phyloP scores from a whole-genome alignment of 2,888 invertebrate species.

The Chouioia cunea region DNA sequence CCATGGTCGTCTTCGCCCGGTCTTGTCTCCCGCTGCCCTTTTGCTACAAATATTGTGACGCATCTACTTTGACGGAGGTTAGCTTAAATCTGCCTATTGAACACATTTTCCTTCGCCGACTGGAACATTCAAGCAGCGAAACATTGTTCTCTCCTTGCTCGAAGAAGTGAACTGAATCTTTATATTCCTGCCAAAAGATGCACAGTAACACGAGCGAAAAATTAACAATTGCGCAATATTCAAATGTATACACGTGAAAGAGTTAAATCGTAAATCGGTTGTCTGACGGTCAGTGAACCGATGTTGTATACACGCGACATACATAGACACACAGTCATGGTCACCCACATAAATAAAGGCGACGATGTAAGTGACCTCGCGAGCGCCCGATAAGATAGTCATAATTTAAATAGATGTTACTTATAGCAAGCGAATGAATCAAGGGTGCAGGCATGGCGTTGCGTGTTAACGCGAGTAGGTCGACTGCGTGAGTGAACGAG shows the following conservation, averaged over 20 bases:
- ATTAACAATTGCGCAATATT: slow-evolving; percentile 57
- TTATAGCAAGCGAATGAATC: slow-evolving; percentile 48
- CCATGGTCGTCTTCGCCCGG: not conserved
- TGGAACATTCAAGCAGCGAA: no score
- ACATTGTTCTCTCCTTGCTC: no score
- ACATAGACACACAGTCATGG: slow-evolving; percentile 53
- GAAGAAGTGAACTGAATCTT: no score
- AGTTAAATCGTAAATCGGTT: slow-evolving; percentile 51
- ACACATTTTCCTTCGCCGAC: no score
- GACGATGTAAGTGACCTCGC: slow-evolving; percentile 57
- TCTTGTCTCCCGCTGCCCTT: slow-evolving; percentile 10
- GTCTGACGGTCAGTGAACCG: slow-evolving; percentile 44
- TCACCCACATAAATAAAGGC: slow-evolving; percentile 60
- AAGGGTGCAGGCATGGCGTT: slow-evolving; percentile 9
- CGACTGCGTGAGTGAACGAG: not conserved
- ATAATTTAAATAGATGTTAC: slow-evolving; percentile 62
- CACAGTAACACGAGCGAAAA: no score
- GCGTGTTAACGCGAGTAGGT: slow-evolving; percentile 7
- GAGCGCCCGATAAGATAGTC: slow-evolving; percentile 60
- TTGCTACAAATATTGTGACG: slow-evolving; percentile 37
- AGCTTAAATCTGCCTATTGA: slow-evolving; percentile 10
- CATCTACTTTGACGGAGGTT: slow-evolving; percentile 21
- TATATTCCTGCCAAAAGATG: no score
- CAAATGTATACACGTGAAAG: slow-evolving; percentile 50
- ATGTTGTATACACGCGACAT: not conserved